Conservation (phyloP, 2,888 invertebrate genomes). For the Lydus trimaculatus region DNA sequence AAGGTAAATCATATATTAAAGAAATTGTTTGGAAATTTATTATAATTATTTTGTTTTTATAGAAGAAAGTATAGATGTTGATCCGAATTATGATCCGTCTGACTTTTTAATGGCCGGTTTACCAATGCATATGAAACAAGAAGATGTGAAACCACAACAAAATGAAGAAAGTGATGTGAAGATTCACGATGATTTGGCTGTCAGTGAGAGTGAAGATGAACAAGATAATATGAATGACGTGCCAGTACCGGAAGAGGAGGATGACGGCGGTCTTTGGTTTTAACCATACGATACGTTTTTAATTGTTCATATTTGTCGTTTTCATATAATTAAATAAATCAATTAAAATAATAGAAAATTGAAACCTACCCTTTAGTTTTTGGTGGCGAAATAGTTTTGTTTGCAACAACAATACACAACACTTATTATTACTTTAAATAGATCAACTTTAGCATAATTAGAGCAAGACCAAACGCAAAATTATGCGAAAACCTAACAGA, state of each 20-base stretch:
- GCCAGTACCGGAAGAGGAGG: slow-evolving; percentile 56
- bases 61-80: slow-evolving; percentile 79
- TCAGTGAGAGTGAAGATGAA: slow-evolving; percentile 81
- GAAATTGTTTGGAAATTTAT: slow-evolving; percentile 13
- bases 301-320: not conserved
- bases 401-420: too few relatives aligned
- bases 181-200: slow-evolving; percentile 77
- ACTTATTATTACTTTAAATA: too few relatives aligned
- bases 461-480: too few relatives aligned
- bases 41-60: slow-evolving; percentile 39
- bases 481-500: too few relatives aligned
- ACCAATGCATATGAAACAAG: slow-evolving; percentile 46
- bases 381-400: too few relatives aligned
- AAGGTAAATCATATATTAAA: slow-evolving; percentile 44
- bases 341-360: too few relatives aligned
- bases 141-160: slow-evolving; percentile 32
- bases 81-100: slow-evolving; percentile 86
- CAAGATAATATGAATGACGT: slow-evolving; percentile 40
- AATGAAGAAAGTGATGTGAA: slow-evolving; percentile 63
- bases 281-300: slow-evolving; percentile 47
- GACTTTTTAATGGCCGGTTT: slow-evolving; percentile 76
- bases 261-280: slow-evolving; percentile 68
- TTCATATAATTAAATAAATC: not conserved
- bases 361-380: too few relatives aligned
- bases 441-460: too few relatives aligned